phyloP scores from a whole-genome alignment of 2,888 invertebrate genomes.

The Erebia aethiops region DNA sequence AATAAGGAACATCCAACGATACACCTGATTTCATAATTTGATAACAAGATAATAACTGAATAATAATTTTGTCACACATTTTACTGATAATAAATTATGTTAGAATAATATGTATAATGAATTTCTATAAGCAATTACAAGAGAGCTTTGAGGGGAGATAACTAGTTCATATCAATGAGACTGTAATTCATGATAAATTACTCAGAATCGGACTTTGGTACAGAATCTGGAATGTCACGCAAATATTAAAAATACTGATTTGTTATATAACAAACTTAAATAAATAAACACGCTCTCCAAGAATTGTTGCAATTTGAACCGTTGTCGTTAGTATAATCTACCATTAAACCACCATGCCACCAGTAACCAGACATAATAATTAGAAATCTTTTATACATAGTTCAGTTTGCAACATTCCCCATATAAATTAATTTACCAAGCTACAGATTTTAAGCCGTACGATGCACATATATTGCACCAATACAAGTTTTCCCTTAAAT shows the following conservation, averaged over 20 bases:
- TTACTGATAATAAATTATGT: slow-evolving; percentile 53
- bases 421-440: slow-evolving; percentile 50
- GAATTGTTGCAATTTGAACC: slow-evolving; percentile 64
- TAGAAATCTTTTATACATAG: slow-evolving; percentile 40
- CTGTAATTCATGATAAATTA: slow-evolving; percentile 38
- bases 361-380: slow-evolving; percentile 46
- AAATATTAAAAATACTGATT: slow-evolving; percentile 81
- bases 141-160: slow-evolving; percentile 46
- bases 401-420: slow-evolving; percentile 72
- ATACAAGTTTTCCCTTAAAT: slow-evolving; percentile 51
- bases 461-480: slow-evolving; percentile 72
- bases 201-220: slow-evolving; percentile 52
- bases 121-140: slow-evolving; percentile 36
- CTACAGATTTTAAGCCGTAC: slow-evolving; percentile 50
- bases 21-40: slow-evolving; percentile 43
- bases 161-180: slow-evolving; percentile 26
- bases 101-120: no score
- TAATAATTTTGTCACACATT: slow-evolving; percentile 49
- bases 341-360: slow-evolving; percentile 42
- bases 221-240: slow-evolving; percentile 81
- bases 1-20: slow-evolving; percentile 52
- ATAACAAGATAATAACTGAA: slow-evolving; percentile 49
- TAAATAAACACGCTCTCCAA: slow-evolving; percentile 65
- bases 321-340: slow-evolving; percentile 32
- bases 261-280: slow-evolving; percentile 74